Evolutionary conservation across 1,140 invertebrate species (phyloP), one percentile per base, ranked within the genome.

Genomic region (Caenorhabditis remanei): DNA sequence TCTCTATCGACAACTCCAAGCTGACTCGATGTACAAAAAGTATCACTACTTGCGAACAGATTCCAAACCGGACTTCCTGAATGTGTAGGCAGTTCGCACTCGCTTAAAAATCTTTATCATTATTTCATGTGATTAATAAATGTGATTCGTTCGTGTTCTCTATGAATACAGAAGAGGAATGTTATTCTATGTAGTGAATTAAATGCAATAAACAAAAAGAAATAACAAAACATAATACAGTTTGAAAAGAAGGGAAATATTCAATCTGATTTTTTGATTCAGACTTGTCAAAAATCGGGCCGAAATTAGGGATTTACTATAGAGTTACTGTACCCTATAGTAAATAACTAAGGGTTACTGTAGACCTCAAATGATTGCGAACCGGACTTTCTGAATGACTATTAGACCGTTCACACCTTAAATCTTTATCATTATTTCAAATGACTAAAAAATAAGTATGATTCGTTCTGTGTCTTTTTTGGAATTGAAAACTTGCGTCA

Each of bases 371-470:
- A 32, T 32, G 46, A 79, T 14, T 79, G 46, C 3, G 53, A 79
- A 50, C 71, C 71, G 46, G 71, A 50, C 40, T 79, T 79, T 13
- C 46, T 79, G 6, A 50, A 53, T 50, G 71, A 50, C 4, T 79
- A 79, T n/a, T n/a, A n/a, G 71, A 79, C 2, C 65, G 24, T 63
- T 63, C 24, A 13, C 24, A 63, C 21, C 24, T 14, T 8, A 58
- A 58, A 40, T 32, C 24, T 71, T 71, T 71, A 71, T 71, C 65
- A 71, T 71, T 24, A 71, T 61, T 71, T 71, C 65, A 71, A 46
- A 40, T 71, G 61, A 63, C 24, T 63, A 63, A 63, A n/a, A 71
- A 71, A 46, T 43, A 14, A 14, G 41, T 21, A 24, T 61, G 56
- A 21, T n/a, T 71, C 40, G 65, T 71, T 46, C 19, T 67, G 4